phyloP scores from a whole-genome alignment of 2,797 vertebrate species.

The Notamacropus eugenii region DNA sequence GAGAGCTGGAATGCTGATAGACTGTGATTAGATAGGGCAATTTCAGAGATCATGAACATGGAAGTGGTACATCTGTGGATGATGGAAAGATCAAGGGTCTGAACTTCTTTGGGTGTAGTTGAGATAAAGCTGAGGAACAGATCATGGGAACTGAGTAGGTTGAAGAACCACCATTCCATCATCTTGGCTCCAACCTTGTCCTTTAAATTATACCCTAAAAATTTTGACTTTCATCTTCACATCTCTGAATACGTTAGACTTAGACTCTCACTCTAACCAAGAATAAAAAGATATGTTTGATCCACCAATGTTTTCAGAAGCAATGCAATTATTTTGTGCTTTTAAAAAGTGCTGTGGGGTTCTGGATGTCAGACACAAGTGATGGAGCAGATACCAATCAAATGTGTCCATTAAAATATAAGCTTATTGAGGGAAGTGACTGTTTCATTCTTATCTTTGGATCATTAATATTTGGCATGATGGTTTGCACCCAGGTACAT shows the following conservation, averaged over 20 bases:
- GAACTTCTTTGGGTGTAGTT: background rate
- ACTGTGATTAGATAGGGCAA: background rate
- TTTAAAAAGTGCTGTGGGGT: background rate
- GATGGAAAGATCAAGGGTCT: background rate
- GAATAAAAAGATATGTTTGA: slow-evolving; percentile 33
- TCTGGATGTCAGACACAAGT: background rate
- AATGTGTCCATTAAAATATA: background rate
- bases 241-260: slow-evolving; percentile 43
- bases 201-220: slow-evolving; percentile 2
- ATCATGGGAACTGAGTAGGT: background rate
- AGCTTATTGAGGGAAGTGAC: background rate
- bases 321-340: background rate
- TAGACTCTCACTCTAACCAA: slow-evolving; percentile 20
- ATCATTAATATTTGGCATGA: background rate
- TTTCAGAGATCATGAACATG: background rate
- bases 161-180: background rate
- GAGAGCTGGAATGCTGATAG: background rate
- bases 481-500: background rate
- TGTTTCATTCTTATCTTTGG: background rate
- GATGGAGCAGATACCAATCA: background rate
- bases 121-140: background rate
- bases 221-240: slow-evolving; percentile 56
- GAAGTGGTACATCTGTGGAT: background rate
- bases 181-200: background rate
- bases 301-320: slow-evolving; percentile 13